These are phyloP conservation scores for Philotrypesis tridentata DNA, from an alignment of 1,140 invertebrate species.

Conservation along the genomic window DNA sequence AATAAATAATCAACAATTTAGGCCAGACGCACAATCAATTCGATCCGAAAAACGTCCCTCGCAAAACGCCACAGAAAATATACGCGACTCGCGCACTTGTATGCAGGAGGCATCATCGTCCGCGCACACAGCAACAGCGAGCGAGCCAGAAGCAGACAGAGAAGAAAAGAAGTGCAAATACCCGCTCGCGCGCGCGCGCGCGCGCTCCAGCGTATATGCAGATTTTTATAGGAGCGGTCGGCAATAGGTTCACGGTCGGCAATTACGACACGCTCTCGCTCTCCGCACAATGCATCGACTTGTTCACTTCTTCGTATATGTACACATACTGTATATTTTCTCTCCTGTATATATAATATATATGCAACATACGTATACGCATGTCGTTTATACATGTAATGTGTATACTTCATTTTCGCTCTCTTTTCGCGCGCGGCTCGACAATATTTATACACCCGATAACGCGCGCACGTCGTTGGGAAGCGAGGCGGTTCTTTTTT, in stretches of 20 bases:
- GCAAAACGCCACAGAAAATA: not conserved
- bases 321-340: not conserved
- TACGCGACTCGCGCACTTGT: not conserved
- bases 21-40: not conserved
- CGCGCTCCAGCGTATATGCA: slow-evolving; percentile 17
- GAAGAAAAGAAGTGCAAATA: slow-evolving; percentile 13
- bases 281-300: not conserved
- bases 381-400: too few species aligned
- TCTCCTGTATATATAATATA: not conserved
- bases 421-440: not conserved
- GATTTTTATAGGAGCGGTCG: slow-evolving; percentile 47
- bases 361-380: not conserved
- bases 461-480: not conserved
- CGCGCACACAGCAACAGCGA: not conserved
- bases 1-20: not conserved
- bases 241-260: slow-evolving; percentile 45
- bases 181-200: too few species aligned
- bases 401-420: not conserved
- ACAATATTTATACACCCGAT: slow-evolving; percentile 29
- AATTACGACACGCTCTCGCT: slow-evolving; percentile 36
- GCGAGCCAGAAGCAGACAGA: not conserved
- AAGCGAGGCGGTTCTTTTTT: not conserved
- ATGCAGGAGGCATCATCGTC: not conserved
- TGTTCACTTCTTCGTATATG: not conserved
- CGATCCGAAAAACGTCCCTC: not conserved